Base-by-base conservation (phyloP, 2,888 invertebrate species). In the Icerya purchasi region DNA sequence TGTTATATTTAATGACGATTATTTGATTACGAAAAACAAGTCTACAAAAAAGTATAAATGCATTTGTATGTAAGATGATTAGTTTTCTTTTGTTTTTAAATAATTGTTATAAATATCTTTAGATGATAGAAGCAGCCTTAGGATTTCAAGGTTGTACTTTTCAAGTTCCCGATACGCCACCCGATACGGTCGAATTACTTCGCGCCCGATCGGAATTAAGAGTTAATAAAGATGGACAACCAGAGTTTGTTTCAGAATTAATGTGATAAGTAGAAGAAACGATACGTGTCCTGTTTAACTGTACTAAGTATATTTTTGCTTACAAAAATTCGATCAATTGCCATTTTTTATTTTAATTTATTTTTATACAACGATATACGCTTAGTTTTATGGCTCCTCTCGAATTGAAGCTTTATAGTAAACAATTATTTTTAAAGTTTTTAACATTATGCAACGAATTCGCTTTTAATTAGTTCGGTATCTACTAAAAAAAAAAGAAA, bases 101-200 rank as follows among this genome's bases (percentile, higher is more conserved):
- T n/a, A n/a, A n/a, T n/a, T n/a, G n/a, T n/a, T n/a, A n/a, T n/a
- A n/a, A n/a, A n/a, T n/a, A n/a, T n/a, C n/a, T n/a, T n/a, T 64
- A 78, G 78, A 74, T 78, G 68, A 78, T 78, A 65, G 79, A 79
- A 68, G 78, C 78, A 50, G 77, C 78, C 22, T 75, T 79, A 73
- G 78, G 79, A 63, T 79, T 79, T 67, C 78, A 79, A 72, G 75
- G 75, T 54, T 75, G 75, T 59, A 75, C 74, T 61, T 75, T 75
- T 63, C 74, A 75, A 71, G 85, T 84, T 14, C 84, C 83, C 23
- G 63, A 64, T 53, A 62, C 61, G 49, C 62, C 62, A 22, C 64
- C 66, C 36, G 67, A 66, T 51, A 66, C 66, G 53, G 63, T 62
- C 18, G 66, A 67, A 61, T 61, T 66, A 25, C 64, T 66, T 23